phyloP scores from a whole-genome alignment of 2,797 vertebrate species.

The Natrix natrix region DNA sequence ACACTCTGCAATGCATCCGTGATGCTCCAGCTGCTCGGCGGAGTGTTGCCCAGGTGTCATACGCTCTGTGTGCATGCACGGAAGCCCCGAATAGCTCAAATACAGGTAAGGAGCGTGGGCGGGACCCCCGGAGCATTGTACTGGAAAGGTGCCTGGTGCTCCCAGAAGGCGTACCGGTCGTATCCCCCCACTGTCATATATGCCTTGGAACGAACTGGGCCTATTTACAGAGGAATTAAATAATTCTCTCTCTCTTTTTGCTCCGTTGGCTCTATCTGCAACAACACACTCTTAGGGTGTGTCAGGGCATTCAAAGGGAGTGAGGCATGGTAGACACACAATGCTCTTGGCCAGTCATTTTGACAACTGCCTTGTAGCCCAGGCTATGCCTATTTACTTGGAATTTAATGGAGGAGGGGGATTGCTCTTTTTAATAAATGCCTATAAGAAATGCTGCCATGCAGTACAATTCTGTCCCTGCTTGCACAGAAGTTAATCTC shows the following conservation, averaged over 20 bases:
- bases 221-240: conserved; percentile 40
- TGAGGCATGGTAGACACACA: background rate
- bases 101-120: too few relatives aligned
- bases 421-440: background rate
- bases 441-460: background rate
- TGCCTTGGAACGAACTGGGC: conserved; percentile 14
- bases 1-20: too few relatives aligned
- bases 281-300: conserved; percentile 19
- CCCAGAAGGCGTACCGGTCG: too few relatives aligned
- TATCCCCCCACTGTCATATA: background rate
- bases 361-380: background rate
- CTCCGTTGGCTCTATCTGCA: conserved; percentile 24
- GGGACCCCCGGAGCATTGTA: too few relatives aligned
- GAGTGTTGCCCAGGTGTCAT: too few relatives aligned
- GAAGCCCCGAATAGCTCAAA: too few relatives aligned
- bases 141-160: too few relatives aligned
- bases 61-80: too few relatives aligned
- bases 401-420: background rate
- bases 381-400: background rate
- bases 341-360: background rate
- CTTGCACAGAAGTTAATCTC: background rate
- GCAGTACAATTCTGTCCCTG: background rate
- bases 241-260: conserved; percentile 43
- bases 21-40: too few relatives aligned
- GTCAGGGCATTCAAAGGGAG: background rate